Base-by-base conservation (phyloP, 2,113 vertebrate genomes). In the Picathartes gymnocephalus region DNA sequence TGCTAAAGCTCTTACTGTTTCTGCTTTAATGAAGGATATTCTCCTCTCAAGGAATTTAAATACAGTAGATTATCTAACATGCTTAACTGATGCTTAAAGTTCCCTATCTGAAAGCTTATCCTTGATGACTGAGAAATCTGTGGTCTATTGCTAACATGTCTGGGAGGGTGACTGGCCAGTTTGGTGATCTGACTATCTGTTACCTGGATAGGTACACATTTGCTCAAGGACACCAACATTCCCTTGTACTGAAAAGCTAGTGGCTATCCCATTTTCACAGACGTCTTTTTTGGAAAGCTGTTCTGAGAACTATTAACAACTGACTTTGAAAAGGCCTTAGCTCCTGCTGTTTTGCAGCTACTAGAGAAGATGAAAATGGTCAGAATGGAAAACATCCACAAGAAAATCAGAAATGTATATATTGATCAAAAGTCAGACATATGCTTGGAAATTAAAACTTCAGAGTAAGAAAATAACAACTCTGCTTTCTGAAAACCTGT, bases 31-130 rank as follows among this genome's bases (percentile, higher is more conserved):
- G 92, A 95, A 86, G 64, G 65, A 97, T 94, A 86, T 89, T 90
- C 47, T 88, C 76, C 91, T 93, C 91, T 89, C 86, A 44, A 51
- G 69, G 56, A 77, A 78, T 92, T 94, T 84, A 96, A 92, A 92
- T 93, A 71, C 83, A 94, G 90, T 51, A 88, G 89, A 84, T 96
- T 95, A 86, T 91, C 92, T 91, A 96, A 96, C 69, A 53, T 45
- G 56, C 72, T 83, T 61, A 89, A 92, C 58, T 81, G 79, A 88
- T 76, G 44, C 73, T 84, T 89, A 47, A 81, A 79, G 14, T 90
- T 92, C 72, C 25, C 91, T 60, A 74, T 66, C 44, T 92, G 60
- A 86, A 93, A 66, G 54, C 28, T 90, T 88, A 90, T 60, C 57
- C 68, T 77, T 58, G 64, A 81, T 45, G 33, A 57, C 42, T 40